Evolutionary conservation across 2,113 vertebrate species (phyloP), one percentile per base, ranked within the genome.

Genomic region (Leucosticte australis): DNA sequence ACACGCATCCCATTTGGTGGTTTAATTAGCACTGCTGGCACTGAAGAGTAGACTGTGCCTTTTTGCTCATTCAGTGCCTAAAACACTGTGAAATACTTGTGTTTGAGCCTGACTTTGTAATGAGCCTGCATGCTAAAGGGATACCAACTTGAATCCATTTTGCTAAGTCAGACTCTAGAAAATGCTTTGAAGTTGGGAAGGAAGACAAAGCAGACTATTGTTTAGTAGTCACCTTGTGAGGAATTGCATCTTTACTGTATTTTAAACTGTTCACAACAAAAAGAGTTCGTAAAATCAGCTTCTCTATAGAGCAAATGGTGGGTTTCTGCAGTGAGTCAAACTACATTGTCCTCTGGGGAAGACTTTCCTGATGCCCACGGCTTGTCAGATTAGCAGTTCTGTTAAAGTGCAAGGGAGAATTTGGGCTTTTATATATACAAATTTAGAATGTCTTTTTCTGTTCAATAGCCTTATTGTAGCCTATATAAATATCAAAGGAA

Each of bases 1-100:
- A 20, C 19, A 5, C 0, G 0, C 16, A n/a, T 60, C 39, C 20
- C 13, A 2, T 62, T 59, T 70, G 39, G 15, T 15, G 28, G 5
- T 74, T 83, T 81, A 47, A 69, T 88, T 33, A 60, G 53, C 24
- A 6, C n/a, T 64, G 26, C 47, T 57, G 83, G 47, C 87, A 64
- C 49, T 37, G 59, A 67, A 42, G 64, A 33, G 33, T 47, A 1
- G 37, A 15, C 13, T 2, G 2, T 89, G n/a, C 28, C 20, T 26
- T 80, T 60, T 57, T 62, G 68, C 31, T 77, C 28, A 46, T 77
- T 60, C 47, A 41, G 31, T 75, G 33, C 44, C n/a, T 31, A 60
- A 64, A 75, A 11, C 57, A 41, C 47, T 26, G 28, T 63, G 62
- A 78, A 68, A 65, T 87, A 37, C 27, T 85, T 39, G 21, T 73